These are phyloP conservation scores for Tetramorium simillimum DNA, from an alignment of 1,140 invertebrate genomes.

Conservation along the genomic window DNA sequence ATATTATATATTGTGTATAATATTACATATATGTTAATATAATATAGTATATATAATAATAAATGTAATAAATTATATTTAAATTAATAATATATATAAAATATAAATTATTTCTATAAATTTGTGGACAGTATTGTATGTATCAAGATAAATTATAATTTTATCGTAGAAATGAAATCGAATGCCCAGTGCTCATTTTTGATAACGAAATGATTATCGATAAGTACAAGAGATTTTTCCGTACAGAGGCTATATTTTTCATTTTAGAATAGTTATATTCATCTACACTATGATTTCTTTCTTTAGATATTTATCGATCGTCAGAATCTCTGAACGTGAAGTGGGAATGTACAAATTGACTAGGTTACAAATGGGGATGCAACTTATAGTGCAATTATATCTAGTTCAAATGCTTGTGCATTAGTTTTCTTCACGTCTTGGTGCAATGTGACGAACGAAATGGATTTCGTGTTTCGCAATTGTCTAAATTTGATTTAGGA, in stretches of 20 bases:
- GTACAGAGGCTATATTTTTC: conserved; percentile 63
- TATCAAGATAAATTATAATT: conserved; percentile 6
- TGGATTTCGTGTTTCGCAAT: conserved; percentile 6
- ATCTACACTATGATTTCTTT: conserved; percentile 54
- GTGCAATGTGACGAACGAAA: conserved; percentile 10
- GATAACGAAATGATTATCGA: conserved; percentile 26
- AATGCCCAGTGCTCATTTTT: neutral
- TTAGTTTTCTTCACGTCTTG: neutral
- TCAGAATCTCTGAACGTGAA: conserved; percentile 35
- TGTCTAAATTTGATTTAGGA: neutral
- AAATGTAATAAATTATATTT: conserved; percentile 20
- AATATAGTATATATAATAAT: neutral
- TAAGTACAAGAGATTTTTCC: conserved; percentile 12
- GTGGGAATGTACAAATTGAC: conserved; percentile 69
- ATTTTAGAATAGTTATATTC: conserved; percentile 41
- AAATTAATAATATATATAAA: conserved; percentile 6
- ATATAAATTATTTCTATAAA: conserved; percentile 26
- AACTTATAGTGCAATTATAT: conserved; percentile 58
- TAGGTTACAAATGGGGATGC: conserved; percentile 54
- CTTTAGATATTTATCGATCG: conserved; percentile 20
- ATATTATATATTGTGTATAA: neutral
- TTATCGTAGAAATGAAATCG: neutral
- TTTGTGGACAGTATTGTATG: conserved; percentile 29
- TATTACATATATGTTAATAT: neutral
- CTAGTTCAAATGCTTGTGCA: conserved; percentile 25